phyloP scores from a whole-genome alignment of 1,140 invertebrate genomes.

The Wasmannia auropunctata region DNA sequence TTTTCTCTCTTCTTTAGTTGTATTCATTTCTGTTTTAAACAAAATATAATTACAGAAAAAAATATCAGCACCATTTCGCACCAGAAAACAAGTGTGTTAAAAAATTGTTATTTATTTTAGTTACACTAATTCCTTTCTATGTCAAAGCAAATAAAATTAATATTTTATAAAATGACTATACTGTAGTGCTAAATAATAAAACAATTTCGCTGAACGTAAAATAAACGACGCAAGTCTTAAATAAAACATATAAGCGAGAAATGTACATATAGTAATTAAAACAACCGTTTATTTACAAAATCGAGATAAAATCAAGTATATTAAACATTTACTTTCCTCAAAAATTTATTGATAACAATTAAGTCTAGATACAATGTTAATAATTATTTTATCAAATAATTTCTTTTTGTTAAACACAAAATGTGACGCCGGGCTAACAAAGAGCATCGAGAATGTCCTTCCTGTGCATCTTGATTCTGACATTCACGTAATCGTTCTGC shows the following conservation, averaged over 20 bases:
- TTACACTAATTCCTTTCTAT: not conserved
- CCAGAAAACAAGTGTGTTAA: not conserved
- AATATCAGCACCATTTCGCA: not conserved
- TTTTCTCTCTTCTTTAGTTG: not conserved
- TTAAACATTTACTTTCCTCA: not conserved
- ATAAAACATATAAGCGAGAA: not conserved
- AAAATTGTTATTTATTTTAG: not conserved
- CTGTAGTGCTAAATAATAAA: no score
- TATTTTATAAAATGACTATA: no score
- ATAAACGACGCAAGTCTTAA: not conserved
- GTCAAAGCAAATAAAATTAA: not conserved
- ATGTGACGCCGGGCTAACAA: not conserved
- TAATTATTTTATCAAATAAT: not conserved
- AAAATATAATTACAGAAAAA: not conserved
- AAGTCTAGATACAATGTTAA: not conserved
- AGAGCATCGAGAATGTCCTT: constrained; percentile 1
- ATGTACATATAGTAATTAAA: not conserved
- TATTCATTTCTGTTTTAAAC: not conserved
- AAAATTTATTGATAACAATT: not conserved
- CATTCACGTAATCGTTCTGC: constrained; percentile 9
- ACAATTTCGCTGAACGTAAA: not conserved
- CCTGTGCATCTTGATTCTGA: constrained; percentile 43
- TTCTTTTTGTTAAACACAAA: not conserved
- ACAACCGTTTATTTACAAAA: not conserved
- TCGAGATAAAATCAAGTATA: not conserved